phyloP scores from a whole-genome alignment of 2,888 invertebrate species.

The Parochlus steinenii region DNA sequence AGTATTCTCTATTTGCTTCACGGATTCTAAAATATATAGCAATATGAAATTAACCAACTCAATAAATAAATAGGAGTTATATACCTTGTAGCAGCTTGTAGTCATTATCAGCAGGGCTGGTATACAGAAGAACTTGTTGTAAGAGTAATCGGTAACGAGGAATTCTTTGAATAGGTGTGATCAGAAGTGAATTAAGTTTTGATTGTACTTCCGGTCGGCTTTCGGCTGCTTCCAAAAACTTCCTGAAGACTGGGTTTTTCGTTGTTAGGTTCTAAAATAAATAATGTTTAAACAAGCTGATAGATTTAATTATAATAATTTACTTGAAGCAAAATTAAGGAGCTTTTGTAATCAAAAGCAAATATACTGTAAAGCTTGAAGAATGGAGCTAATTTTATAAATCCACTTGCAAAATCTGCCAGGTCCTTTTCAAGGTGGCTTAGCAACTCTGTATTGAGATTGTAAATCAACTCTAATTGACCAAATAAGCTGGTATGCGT shows the following conservation, averaged over 20 bases:
- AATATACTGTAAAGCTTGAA: slow-evolving; percentile 64
- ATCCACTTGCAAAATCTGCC: slow-evolving; percentile 45
- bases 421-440: slow-evolving; percentile 36
- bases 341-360: slow-evolving; percentile 53
- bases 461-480: slow-evolving; percentile 44
- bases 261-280: slow-evolving; percentile 31
- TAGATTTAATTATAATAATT: slow-evolving; percentile 11
- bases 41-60: slow-evolving; percentile 11
- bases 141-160: slow-evolving; percentile 58
- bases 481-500: slow-evolving; percentile 41
- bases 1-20: slow-evolving; percentile 47
- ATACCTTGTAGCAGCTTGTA: slow-evolving; percentile 36
- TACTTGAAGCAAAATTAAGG: slow-evolving; percentile 43
- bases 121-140: slow-evolving; percentile 46
- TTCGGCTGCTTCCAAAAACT: slow-evolving; percentile 45
- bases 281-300: not conserved
- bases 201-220: slow-evolving; percentile 49
- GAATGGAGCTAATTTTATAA: slow-evolving; percentile 54
- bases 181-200: slow-evolving; percentile 53
- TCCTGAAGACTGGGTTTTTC: slow-evolving; percentile 35
- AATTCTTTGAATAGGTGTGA: slow-evolving; percentile 61
- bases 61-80: slow-evolving; percentile 14
- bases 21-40: slow-evolving; percentile 41
- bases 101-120: slow-evolving; percentile 38
- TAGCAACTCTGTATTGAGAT: slow-evolving; percentile 42